Percentiles rank a stretch among this genome's conserved stretches.
Evolutionary conservation across 2,888 invertebrate species (phyloP).

Genomic region (Tetragonula carbonaria): DNA sequence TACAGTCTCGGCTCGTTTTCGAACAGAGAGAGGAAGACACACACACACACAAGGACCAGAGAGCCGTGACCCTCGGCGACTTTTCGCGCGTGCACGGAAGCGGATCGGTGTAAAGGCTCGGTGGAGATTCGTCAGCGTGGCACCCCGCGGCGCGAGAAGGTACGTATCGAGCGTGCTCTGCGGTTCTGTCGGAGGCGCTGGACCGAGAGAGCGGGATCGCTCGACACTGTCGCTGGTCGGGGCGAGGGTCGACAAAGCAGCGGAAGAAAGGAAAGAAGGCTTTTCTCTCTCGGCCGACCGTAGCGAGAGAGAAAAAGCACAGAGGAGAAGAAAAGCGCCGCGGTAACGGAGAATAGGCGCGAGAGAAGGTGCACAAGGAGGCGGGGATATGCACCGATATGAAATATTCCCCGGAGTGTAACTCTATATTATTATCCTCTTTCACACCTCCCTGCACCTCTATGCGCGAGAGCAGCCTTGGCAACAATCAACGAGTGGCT

Average conservation of each 20-base stretch:
- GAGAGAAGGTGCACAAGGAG: slow-evolving; percentile 55
- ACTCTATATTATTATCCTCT: slow-evolving; percentile 84
- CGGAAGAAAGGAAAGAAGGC: slow-evolving; percentile 1
- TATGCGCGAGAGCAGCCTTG: slow-evolving; percentile 72
- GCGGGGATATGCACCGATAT: slow-evolving; percentile 63
- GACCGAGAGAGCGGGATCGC: slow-evolving; percentile 62
- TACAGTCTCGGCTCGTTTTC: not conserved
- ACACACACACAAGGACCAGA: not conserved
- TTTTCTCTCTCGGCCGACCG: too few relatives aligned
- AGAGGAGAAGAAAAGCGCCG: slow-evolving; percentile 3
- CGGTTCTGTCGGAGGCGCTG: slow-evolving; percentile 63
- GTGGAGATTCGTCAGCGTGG: slow-evolving; percentile 48
- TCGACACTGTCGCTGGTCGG: not conserved
- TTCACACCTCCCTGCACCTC: slow-evolving; percentile 82
- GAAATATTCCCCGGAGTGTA: slow-evolving; percentile 78
- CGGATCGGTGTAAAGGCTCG: slow-evolving; percentile 23
- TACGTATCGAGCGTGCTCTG: slow-evolving; percentile 47
- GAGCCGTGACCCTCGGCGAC: slow-evolving; percentile 63
- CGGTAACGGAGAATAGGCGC: slow-evolving; percentile 39
- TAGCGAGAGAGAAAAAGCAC: slow-evolving; percentile 22
- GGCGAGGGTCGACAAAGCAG: not conserved
- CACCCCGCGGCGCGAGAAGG: slow-evolving; percentile 69
- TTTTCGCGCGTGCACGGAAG: slow-evolving; percentile 76
- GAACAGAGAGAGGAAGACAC: too few relatives aligned
- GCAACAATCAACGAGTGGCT: slow-evolving; percentile 77